A percentile compares a stretch with the other conserved stretches of the same genome.
phyloP scores from a whole-genome alignment of 1,140 invertebrate species.

The Battus philenor region DNA sequence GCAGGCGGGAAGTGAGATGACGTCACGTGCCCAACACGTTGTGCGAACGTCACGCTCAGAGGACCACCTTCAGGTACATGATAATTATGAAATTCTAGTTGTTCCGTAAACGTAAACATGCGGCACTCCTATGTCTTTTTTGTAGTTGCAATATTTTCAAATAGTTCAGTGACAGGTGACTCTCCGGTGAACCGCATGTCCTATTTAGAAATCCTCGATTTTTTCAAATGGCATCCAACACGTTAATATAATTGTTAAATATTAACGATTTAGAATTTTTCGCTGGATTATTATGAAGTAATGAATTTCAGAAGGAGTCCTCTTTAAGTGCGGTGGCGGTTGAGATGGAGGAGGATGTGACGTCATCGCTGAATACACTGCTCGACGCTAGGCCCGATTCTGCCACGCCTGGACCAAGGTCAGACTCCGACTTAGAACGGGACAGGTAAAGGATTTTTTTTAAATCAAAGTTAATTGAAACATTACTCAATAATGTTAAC shows the following conservation, averaged over 20 bases:
- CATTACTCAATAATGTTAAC: too few relatives aligned
- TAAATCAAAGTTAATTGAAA: too few relatives aligned
- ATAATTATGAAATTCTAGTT: too few relatives aligned
- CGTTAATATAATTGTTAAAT: too few relatives aligned
- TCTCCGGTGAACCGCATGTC: too few relatives aligned
- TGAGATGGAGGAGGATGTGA: conserved; percentile 94
- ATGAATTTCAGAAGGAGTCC: conserved; percentile 80
- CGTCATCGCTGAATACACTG: conserved; percentile 92
- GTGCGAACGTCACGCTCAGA: conserved; percentile 90
- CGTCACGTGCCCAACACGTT: conserved; percentile 48
- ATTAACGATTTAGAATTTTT: too few relatives aligned
- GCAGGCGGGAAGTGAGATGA: conserved; percentile 34
- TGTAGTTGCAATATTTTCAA: too few relatives aligned
- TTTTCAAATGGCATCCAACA: too few relatives aligned
- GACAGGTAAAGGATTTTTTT: conserved; percentile 63
- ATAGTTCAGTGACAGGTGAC: too few relatives aligned
- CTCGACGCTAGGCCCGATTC: conserved; percentile 87
- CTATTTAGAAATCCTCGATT: too few relatives aligned
- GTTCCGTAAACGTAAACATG: too few relatives aligned
- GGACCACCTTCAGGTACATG: conserved; percentile 87
- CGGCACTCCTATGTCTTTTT: too few relatives aligned
- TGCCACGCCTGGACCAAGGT: conserved; percentile 56
- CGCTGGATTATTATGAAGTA: conserved; percentile 15
- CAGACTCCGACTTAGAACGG: conserved; percentile 43
- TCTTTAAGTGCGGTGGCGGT: conserved; percentile 89